phyloP scores from a whole-genome alignment of 2,888 invertebrate genomes.

The Mycogona germanica region DNA sequence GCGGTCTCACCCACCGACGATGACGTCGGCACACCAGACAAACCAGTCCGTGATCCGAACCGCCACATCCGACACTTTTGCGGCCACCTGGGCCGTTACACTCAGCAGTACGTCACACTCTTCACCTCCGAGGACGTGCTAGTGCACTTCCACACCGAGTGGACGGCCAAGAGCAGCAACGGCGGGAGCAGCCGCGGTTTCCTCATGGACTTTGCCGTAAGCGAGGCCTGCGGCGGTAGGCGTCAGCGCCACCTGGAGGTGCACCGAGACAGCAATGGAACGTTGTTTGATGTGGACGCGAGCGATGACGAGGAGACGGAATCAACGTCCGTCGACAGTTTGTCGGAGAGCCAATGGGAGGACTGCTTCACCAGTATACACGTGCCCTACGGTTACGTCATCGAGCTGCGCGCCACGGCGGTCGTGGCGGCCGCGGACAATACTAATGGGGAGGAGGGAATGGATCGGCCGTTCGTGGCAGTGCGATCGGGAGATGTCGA shows the following conservation, averaged over 20 bases:
- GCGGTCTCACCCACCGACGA: too few relatives aligned
- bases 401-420: neutral
- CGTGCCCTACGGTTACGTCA: conserved; percentile 15
- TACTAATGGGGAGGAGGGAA: neutral
- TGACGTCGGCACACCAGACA: neutral
- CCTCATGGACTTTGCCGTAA: neutral
- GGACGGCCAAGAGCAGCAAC: neutral
- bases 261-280: neutral
- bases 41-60: too few relatives aligned
- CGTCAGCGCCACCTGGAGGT: too few relatives aligned
- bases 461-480: too few relatives aligned
- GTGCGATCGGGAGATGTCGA: too few relatives aligned
- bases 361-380: conserved; percentile 12
- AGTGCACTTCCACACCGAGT: conserved; percentile 7
- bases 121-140: neutral
- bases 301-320: neutral
- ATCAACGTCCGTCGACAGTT: too few relatives aligned
- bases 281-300: neutral
- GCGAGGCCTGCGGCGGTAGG: neutral
- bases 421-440: neutral
- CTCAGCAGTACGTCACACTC: neutral
- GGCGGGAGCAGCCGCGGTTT: too few relatives aligned
- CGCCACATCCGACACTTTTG: neutral
- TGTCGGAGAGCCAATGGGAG: too few relatives aligned
- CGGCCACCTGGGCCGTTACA: neutral